Base-by-base conservation (phyloP, 1,140 invertebrate genomes). In the Bombus haemorrhoidalis region DNA sequence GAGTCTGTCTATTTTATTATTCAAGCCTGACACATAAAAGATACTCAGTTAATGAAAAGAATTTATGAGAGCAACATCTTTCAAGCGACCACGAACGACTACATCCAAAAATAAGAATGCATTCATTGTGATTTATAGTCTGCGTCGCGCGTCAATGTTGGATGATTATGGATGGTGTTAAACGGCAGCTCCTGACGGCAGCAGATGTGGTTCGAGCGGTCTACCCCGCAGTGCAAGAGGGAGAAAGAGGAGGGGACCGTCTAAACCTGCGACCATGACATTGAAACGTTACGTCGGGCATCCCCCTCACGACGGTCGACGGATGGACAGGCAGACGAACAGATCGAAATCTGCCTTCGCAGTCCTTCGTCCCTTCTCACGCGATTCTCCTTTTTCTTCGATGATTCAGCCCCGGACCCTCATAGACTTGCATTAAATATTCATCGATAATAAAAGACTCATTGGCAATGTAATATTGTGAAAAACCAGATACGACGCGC, bases 181-280 rank as follows among this genome's bases (percentile, higher is more conserved):
- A 85, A 80, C 77, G 53, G 76, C 77, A 80, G 83, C 76, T 79
- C 68, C 68, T 77, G 66, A 47, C 53, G 59, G 68, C 68, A 72
- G 83, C 83, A 85, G 83, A 85, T 85, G 76, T 64, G 83, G 83
- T 80, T 85, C 83, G 83, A 80, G 77, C 83, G 83, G 83, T 85
- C 77, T 85, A 85, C 83, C 83, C 76, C 80, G 83, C 80, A 85
- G 72, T 73, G 68, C 68, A 34, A 80, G 28, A 62, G 76, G 77
- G 76, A n/a, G 76, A 84, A 59, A 28, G 69, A 68, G 86, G 83
- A 59, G 79, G 79, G 64, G 72, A 43, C 77, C 77, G 86, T 75
- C 84, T 85, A 81, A 85, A 85, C 84, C 84, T 86, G 89, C 87
- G 89, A 86, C 90, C 90, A 78, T 91, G 90, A 91, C 90, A 91